Conservation (phyloP, 2,797 vertebrate species). For the Centropyge bicolor region DNA sequence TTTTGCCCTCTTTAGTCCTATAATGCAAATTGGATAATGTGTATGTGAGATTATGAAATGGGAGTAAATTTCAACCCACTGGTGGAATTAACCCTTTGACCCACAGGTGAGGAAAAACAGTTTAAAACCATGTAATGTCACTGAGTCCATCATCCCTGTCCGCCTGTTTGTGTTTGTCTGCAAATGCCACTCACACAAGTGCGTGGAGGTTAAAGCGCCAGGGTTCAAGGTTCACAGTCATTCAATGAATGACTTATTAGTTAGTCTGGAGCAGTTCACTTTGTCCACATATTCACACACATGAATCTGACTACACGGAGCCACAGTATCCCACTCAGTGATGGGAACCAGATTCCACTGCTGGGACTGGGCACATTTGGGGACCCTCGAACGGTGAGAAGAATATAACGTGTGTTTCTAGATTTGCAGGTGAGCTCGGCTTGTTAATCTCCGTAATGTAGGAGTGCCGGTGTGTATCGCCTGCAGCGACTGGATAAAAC, state of each 20-base stretch:
- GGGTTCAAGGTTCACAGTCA: slow-evolving; percentile 54
- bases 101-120: neutral
- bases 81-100: neutral
- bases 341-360: slow-evolving; percentile 91
- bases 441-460: neutral
- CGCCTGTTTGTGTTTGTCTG: neutral
- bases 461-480: neutral
- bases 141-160: neutral
- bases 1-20: neutral
- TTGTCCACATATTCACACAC: neutral
- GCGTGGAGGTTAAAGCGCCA: neutral
- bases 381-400: slow-evolving; percentile 86
- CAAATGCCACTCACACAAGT: neutral
- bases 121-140: neutral
- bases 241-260: slow-evolving; percentile 4
- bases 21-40: neutral
- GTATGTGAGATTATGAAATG: neutral
- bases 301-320: slow-evolving; percentile 82
- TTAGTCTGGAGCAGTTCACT: neutral
- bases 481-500: neutral
- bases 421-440: neutral
- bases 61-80: neutral
- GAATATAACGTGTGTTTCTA: neutral
- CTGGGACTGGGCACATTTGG: slow-evolving; percentile 93
- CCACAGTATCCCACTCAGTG: slow-evolving; percentile 87